Base-by-base conservation (phyloP, 2,113 vertebrate genomes). In the Oophaga pumilio region DNA sequence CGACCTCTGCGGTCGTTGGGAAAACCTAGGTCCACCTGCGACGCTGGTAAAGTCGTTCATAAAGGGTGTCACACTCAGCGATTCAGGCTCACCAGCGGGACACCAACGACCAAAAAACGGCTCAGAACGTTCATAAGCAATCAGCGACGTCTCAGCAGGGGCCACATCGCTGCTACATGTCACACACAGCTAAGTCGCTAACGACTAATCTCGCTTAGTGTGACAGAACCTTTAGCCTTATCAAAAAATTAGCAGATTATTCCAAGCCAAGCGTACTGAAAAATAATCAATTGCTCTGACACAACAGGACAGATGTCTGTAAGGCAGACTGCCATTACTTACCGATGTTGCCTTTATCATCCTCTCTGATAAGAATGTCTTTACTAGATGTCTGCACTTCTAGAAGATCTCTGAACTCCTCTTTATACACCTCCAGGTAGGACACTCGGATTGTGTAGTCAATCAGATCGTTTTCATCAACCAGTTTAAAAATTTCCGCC, bases 381-480 rank as follows among this genome's bases (percentile, higher is more conserved):
- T 97, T 97, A 93, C 97, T 97, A 85, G 97, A 95, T 0, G 97
- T 99, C 91, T 98, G 97, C 91, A 97, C 96, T 89, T 98, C 97
- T 85, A 99, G 93, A 90, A 99, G 92, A 92, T 99, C 98, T 76
- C 96, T 95, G 89, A 99, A 97, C 86, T 99, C 98, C 91, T 99
- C 98, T 91, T 97, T 99, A 92, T 99, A 99, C 86, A 99, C 97
- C 87, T 99, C 98, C 91, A 99, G 91, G 92, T 99, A 99, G 80
- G 98, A 99, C 60, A 99, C 96, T 6, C 96, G 94, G 77, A 99
- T 94, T 0, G 96, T 96, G 84, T 97, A 99, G 92, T 99, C 97
- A 0, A 95, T 93, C 60, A 98, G 94, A 91, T 98, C 96, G 1
- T 98, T 99, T 93, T 99, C 97, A 66, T 99, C 98, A 0, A 99